A percentile compares a stretch with the other conserved stretches of the same genome.
Conservation (phyloP, 2,113 vertebrate genomes). For the Anser cygnoides region DNA sequence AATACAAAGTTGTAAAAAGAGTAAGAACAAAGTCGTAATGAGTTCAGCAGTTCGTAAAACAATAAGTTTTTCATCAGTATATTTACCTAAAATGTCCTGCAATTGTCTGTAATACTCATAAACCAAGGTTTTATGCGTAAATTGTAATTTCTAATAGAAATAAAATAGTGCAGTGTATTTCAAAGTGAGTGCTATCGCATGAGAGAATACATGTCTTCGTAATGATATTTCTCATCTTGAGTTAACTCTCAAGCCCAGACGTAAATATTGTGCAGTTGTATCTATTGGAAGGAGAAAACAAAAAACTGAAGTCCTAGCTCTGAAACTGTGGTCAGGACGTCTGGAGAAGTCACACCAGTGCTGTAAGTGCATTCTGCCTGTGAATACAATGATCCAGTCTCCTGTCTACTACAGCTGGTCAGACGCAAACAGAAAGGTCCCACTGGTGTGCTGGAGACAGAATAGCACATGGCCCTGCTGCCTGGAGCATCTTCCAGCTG, state of each 20-base stretch:
- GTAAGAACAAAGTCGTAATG: background rate
- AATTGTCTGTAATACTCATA: background rate
- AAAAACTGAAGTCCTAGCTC: background rate
- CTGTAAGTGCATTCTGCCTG: background rate
- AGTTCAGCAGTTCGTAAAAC: background rate
- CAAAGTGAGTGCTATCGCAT: background rate
- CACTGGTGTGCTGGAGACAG: background rate
- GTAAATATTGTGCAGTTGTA: background rate
- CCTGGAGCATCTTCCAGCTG: background rate
- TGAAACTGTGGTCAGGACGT: background rate
- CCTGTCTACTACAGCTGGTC: accelerated
- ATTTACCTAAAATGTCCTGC: background rate
- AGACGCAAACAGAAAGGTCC: background rate
- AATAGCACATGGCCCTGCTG: background rate
- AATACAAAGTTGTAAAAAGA: background rate
- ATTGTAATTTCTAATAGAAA: background rate
- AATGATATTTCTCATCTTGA: background rate
- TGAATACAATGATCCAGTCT: background rate
- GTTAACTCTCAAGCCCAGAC: background rate
- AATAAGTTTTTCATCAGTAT: background rate
- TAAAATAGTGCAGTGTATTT: background rate
- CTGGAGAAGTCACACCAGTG: background rate
- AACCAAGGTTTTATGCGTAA: background rate
- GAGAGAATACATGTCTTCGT: background rate
- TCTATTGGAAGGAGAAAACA: background rate